Evolutionary conservation across 2,113 vertebrate species (phyloP).

Genomic region (Upupa epops): DNA sequence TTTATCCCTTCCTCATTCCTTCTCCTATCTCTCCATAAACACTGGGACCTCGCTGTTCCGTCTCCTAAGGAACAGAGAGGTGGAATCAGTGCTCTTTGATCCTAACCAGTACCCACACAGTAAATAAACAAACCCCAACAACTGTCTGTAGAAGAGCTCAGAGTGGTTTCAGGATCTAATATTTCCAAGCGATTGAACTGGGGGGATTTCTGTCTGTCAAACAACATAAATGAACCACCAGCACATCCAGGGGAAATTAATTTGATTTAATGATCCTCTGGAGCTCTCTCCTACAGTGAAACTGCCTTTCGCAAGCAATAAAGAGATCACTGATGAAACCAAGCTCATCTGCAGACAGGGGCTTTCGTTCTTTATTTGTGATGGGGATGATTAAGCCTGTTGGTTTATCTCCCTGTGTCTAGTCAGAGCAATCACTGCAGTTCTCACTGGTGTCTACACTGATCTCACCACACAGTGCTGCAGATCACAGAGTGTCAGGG

Average conservation of each 20-base stretch:
- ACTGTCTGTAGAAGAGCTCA: background rate
- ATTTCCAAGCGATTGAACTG: background rate
- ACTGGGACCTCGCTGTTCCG: background rate
- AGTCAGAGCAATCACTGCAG: background rate
- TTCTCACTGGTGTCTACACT: background rate
- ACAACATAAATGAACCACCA: constrained; percentile 32
- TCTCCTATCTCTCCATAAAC: no score
- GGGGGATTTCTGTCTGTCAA: background rate
- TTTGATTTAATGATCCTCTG: constrained; percentile 34
- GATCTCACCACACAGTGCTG: background rate
- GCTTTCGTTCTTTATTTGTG: background rate
- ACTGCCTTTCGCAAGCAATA: constrained; percentile 1
- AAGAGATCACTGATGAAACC: background rate
- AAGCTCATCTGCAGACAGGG: background rate
- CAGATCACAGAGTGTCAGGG: no score
- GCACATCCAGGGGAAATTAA: constrained; percentile 13
- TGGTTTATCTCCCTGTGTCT: background rate
- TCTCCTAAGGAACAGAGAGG: background rate
- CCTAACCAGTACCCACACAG: background rate
- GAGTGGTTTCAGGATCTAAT: background rate
- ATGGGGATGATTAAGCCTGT: background rate
- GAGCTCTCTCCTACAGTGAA: constrained; percentile 17
- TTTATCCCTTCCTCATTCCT: background rate
- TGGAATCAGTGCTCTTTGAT: background rate
- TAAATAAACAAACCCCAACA: background rate